phyloP scores from a whole-genome alignment of 2,797 vertebrate species.

The Spheniscus humboldti region DNA sequence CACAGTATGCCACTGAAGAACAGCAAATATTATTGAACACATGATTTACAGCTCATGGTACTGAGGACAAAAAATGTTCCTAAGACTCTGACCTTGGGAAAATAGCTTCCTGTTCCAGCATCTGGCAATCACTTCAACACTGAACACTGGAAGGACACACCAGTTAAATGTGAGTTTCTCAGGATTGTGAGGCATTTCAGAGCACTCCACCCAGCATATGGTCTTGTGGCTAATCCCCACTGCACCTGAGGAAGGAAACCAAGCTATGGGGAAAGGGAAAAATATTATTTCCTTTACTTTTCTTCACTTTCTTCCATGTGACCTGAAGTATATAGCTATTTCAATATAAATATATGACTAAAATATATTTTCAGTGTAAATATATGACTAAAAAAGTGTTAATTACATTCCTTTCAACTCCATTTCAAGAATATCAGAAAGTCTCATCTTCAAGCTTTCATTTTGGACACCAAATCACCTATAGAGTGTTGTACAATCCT shows the following conservation, averaged over 20 bases:
- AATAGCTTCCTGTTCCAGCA: not conserved
- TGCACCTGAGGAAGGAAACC: not conserved
- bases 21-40: not conserved
- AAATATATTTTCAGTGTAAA: not conserved
- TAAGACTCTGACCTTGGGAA: not conserved
- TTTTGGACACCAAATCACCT: not conserved
- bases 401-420: not conserved
- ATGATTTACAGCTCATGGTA: not conserved
- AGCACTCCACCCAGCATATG: not conserved
- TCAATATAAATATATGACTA: not conserved
- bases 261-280: not conserved
- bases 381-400: not conserved
- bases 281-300: not conserved
- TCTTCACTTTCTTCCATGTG: not conserved
- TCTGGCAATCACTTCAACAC: not conserved
- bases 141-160: not conserved
- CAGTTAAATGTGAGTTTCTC: not conserved
- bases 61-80: not conserved
- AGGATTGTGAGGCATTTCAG: not conserved
- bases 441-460: not conserved
- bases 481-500: not conserved
- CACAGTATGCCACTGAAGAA: not conserved
- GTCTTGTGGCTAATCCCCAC: not conserved
- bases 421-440: not conserved
- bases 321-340: not conserved